Base-by-base conservation (phyloP, 2,113 vertebrate species). In the Anseranas semipalmata region DNA sequence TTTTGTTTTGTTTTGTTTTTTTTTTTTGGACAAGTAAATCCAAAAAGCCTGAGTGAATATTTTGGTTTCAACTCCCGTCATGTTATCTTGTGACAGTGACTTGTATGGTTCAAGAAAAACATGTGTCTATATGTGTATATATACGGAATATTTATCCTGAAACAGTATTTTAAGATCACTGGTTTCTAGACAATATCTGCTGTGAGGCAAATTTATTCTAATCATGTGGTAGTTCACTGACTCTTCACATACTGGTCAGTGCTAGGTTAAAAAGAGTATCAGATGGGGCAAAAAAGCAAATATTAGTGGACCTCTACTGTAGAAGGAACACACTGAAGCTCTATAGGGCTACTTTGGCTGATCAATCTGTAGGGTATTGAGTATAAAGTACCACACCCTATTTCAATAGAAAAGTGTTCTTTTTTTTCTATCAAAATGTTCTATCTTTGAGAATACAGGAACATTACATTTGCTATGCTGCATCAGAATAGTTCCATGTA, bases 101-200 rank as follows among this genome's bases (percentile, higher is more conserved):
- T 85, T 75, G 9, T 25, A 55, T 5, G 22, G 30, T 48, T 80
- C 25, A 43, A 53, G 4, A 46, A 52, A 87, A 80, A 58, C 1
- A 0, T 12, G 0, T 41, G 14, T 28, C 11, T 67, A 12, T 28
- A 22, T 17, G 24, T 30, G 4, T 19, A 8, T 21, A 2, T 33
- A 7, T 39, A 70, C 6, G 19, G n/a, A 60, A 72, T n/a, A 9
- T 7, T 62, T 81, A 41, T 56, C 71, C 0, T 2, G 15, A 88
- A 66, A 50, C 11, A 32, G 18, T 18, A 7, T 45, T n/a, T n/a
- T 45, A 68, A 85, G 25, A 28, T 37, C 37, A 16, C 19, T 65
- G 66, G n/a, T 83, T 74, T 78, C 62, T 58, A 74, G 13, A 16
- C 48, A 59, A 33, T 33, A 67, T 28, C 30, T 91, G 14, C 50